Conservation (phyloP, 37 sponge, comb jelly and placozoan genomes). For the Beroe ovata region DNA sequence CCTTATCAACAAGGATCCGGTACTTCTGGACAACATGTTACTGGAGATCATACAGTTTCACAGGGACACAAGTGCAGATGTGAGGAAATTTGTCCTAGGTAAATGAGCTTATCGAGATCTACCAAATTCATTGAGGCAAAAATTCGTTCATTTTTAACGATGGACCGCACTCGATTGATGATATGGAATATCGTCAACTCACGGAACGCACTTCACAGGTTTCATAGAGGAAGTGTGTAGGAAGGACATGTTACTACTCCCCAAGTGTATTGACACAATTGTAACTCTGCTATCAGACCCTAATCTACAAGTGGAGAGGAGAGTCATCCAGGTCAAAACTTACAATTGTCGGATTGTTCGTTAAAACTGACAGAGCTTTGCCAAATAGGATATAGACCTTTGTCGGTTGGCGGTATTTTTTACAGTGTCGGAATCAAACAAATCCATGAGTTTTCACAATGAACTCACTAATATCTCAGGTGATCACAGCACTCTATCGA, state of each 20-base stretch:
- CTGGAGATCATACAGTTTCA: conserved; percentile 88
- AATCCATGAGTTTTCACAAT: no score
- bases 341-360: no score
- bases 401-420: no score
- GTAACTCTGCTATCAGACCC: conserved; percentile 18
- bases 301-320: conserved; percentile 12
- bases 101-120: background rate
- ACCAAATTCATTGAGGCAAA: background rate
- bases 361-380: no score
- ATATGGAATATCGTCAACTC: no score
- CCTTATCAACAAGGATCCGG: conserved; percentile 84
- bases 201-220: background rate
- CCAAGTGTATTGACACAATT: conserved; percentile 35
- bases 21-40: conserved; percentile 83
- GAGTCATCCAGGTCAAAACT: conserved; percentile 33
- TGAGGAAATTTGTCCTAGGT: conserved; percentile 83
- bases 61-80: conserved; percentile 77
- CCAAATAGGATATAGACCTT: no score
- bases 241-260: conserved; percentile 45
- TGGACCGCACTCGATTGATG: no score
- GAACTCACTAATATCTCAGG: no score
- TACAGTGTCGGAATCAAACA: no score
- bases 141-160: no score
- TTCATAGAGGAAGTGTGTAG: conserved; percentile 44
- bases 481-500: conserved; percentile 34